Conservation (phyloP, 2,888 invertebrate species). For the Epistrophe grossulariae region DNA sequence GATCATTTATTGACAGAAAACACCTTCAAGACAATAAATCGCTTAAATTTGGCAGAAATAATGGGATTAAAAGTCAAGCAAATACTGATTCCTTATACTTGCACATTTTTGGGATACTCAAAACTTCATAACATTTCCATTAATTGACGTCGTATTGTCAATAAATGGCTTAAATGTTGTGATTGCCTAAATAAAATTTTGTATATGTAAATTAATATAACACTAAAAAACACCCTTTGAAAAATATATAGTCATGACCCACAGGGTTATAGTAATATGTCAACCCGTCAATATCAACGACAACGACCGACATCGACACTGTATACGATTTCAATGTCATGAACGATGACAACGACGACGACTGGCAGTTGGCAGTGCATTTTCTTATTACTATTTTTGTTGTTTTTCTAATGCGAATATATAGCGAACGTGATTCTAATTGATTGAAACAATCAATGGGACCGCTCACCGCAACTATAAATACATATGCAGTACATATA, state of each 20-base stretch:
- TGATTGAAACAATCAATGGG: conserved; percentile 65
- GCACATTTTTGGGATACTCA: too few relatives aligned
- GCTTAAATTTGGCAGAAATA: too few relatives aligned
- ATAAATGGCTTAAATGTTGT: too few relatives aligned
- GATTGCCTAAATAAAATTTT: too few relatives aligned
- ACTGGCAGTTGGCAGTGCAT: conserved; percentile 18
- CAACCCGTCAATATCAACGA: conserved; percentile 31
- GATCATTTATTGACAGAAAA: too few relatives aligned
- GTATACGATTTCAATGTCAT: conserved; percentile 66
- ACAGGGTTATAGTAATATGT: conserved; percentile 46
- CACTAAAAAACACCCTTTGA: neutral
- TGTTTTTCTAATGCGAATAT: conserved; percentile 54
- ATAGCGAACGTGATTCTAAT: conserved; percentile 70
- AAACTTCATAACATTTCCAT: too few relatives aligned
- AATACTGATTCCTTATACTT: too few relatives aligned
- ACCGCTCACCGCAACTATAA: conserved; percentile 15
- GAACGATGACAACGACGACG: conserved; percentile 34
- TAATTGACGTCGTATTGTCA: too few relatives aligned
- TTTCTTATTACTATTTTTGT: conserved; percentile 25
- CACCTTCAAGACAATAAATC: too few relatives aligned
- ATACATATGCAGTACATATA: too few relatives aligned
- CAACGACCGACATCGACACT: conserved; percentile 33
- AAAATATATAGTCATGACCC: conserved; percentile 38
- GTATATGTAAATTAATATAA: too few relatives aligned
- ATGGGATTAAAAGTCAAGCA: too few relatives aligned